phyloP scores from a whole-genome alignment of 2,888 invertebrate species.

The Caenorhabditis panamensis region DNA sequence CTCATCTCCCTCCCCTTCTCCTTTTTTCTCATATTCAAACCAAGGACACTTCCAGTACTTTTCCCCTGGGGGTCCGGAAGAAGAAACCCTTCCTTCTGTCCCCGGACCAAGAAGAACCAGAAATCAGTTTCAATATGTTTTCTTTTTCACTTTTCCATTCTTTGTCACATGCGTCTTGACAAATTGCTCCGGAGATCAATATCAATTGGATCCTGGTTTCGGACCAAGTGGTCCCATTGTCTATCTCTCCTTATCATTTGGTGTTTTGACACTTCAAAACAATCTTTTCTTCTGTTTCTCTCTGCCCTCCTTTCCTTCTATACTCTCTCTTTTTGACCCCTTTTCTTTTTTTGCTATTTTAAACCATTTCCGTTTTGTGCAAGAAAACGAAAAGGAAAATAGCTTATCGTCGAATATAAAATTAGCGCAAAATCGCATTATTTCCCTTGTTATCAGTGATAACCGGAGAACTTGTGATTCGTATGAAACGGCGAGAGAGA shows the following conservation, averaged over 20 bases:
- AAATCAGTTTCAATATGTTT: slow-evolving; percentile 23
- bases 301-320: slow-evolving; percentile 1
- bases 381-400: slow-evolving; percentile 2
- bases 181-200: slow-evolving; percentile 16
- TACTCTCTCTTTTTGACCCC: slow-evolving; percentile 11
- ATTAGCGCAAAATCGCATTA: slow-evolving; percentile 45
- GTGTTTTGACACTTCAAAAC: slow-evolving; percentile 18
- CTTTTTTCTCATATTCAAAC: neutral
- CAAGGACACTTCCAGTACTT: neutral
- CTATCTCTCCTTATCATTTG: neutral
- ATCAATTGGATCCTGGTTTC: neutral
- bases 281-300: neutral
- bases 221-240: no score
- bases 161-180: neutral
- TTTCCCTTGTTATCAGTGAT: neutral
- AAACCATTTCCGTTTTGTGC: neutral
- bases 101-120: slow-evolving; percentile 29
- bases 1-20: slow-evolving; percentile 27
- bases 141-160: slow-evolving; percentile 10
- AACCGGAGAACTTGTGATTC: neutral
- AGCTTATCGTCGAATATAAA: slow-evolving; percentile 24
- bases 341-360: no score
- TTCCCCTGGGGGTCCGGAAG: no score
- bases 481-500: no score
- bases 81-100: no score